phyloP scores from a whole-genome alignment of 1,140 invertebrate species.

The Alviniconcha marisindica region DNA sequence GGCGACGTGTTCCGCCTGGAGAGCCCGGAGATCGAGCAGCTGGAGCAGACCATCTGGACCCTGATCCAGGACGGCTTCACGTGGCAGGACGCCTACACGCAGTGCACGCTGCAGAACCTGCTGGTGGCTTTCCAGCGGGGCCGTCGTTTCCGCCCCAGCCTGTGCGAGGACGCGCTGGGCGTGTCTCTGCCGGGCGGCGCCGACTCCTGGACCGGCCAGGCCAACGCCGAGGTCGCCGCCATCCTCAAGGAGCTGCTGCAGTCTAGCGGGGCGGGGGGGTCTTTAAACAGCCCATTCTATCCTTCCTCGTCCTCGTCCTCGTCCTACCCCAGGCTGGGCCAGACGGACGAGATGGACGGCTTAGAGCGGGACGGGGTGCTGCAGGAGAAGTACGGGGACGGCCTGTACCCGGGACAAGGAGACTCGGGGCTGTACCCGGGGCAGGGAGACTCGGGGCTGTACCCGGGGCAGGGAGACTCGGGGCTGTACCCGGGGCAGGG shows the following conservation, averaged over 20 bases:
- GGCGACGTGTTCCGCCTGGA: constrained; percentile 49
- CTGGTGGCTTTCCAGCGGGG: constrained; percentile 50
- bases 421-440: not conserved
- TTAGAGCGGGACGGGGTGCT: not conserved
- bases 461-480: not conserved
- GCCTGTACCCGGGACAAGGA: not conserved
- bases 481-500: not conserved
- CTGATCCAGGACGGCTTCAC: constrained; percentile 58
- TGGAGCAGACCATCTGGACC: constrained; percentile 50
- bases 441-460: not conserved
- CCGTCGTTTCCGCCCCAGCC: constrained; percentile 43
- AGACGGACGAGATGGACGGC: not conserved
- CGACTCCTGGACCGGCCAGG: constrained; percentile 20
- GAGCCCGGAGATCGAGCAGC: constrained; percentile 47
- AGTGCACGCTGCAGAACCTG: constrained; percentile 64
- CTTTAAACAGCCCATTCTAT: not conserved
- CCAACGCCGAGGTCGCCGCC: constrained; percentile 49
- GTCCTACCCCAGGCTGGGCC: not conserved
- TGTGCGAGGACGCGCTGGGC: constrained; percentile 54
- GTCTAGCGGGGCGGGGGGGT: not conserved
- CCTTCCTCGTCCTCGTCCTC: not conserved
- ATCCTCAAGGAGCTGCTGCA: constrained; percentile 50
- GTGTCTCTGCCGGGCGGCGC: constrained; percentile 21
- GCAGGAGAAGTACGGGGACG: constrained; percentile 9
- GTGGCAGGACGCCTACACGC: constrained; percentile 64